Base-by-base conservation (phyloP, 37 sponge, comb jelly and placozoan species). In the Cliona cf. orientalis region DNA sequence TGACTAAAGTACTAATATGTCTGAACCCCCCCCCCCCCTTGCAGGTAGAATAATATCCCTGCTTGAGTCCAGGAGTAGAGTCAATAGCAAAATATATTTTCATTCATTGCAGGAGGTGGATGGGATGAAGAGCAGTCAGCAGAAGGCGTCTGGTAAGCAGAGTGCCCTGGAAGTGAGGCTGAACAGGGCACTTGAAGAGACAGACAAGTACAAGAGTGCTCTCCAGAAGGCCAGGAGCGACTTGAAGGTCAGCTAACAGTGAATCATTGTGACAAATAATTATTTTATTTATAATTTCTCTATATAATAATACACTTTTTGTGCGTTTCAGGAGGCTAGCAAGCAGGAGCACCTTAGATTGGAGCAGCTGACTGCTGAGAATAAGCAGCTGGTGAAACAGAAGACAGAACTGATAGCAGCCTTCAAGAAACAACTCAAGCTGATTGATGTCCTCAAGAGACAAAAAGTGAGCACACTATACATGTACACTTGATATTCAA, bases 41-140 rank as follows among this genome's bases (percentile, higher is more conserved):
- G n/a, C n/a, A n/a, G n/a, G n/a, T n/a, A n/a, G n/a, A n/a, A n/a
- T n/a, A n/a, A n/a, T n/a, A n/a, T n/a, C n/a, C n/a, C n/a, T n/a
- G n/a, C n/a, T n/a, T n/a, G n/a, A n/a, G n/a, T n/a, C n/a, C n/a
- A n/a, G n/a, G n/a, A n/a, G n/a, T n/a, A n/a, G n/a, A n/a, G n/a
- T n/a, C n/a, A n/a, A n/a, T n/a, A n/a, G n/a, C n/a, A n/a, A n/a
- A n/a, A n/a, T n/a, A n/a, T n/a, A n/a, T n/a, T n/a, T n/a, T n/a
- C n/a, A n/a, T n/a, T n/a, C n/a, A n/a, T n/a, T n/a, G n/a, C n/a
- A 95, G 95, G 99, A 98, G 25, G 5, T 93, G 43, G 99, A 96
- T 43, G 66, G 86, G 19, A 69, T 85, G 74, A 84, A 93, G 59
- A 29, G 79, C n/a, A 21, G 65, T 33, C 95, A 96, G 66, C 87